Conservation (phyloP, 2,888 invertebrate genomes). For the Acronicta aceris region DNA sequence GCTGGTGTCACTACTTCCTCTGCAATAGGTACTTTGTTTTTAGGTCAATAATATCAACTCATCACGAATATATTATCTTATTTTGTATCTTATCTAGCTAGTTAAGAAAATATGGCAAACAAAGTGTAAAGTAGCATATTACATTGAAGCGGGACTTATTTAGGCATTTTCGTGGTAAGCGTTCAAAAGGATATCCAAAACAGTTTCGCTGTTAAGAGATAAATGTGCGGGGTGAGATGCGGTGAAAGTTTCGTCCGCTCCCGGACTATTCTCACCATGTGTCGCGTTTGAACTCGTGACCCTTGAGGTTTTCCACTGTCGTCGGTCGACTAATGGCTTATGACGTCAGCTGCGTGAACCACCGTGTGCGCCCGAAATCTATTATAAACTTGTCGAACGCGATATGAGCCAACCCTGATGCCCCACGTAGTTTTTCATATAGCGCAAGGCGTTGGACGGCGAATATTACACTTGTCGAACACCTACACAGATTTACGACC, state of each 20-base stretch:
- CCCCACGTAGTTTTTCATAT: conserved; percentile 15
- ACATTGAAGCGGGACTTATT: conserved; percentile 39
- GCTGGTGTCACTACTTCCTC: background rate
- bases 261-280: conserved; percentile 81
- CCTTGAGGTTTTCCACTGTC: conserved; percentile 80
- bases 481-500: conserved; percentile 25
- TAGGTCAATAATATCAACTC: background rate
- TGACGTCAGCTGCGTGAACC: conserved; percentile 70
- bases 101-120: conserved; percentile 2
- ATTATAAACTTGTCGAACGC: conserved; percentile 68
- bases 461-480: conserved; percentile 17
- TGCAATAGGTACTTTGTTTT: background rate
- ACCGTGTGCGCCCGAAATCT: conserved; percentile 56
- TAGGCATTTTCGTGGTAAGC: conserved; percentile 36
- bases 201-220: conserved; percentile 75
- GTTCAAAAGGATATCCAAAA: conserved; percentile 64
- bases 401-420: conserved; percentile 24
- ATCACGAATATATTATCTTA: background rate
- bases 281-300: conserved; percentile 77
- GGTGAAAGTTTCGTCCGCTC: conserved; percentile 75
- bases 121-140: conserved; percentile 14
- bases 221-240: conserved; percentile 78
- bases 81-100: background rate
- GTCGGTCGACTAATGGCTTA: conserved; percentile 76
- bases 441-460: conserved; percentile 15